Base-by-base conservation (phyloP, 2,113 vertebrate species). In the Sinocyclocheilus rhinocerous region DNA sequence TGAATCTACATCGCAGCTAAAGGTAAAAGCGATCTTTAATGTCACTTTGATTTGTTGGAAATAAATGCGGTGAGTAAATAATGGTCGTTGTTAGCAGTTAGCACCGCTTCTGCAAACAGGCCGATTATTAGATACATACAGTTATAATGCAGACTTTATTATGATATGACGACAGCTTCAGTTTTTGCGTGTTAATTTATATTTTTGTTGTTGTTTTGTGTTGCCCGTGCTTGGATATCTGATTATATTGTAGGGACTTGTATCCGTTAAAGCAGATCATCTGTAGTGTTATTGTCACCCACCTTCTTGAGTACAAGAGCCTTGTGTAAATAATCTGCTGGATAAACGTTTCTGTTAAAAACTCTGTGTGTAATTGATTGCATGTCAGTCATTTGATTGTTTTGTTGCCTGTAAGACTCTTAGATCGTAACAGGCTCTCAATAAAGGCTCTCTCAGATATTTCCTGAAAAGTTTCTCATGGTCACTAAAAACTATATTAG, bases 31-130 rank as follows among this genome's bases (percentile, higher is more conserved):
- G 6, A 29, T 55, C 26, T 42, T 24, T 0, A 73, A 18, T 20
- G 9, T n/a, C n/a, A 20, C 48, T 59, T 70, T 84, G 13, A 55
- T 26, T 3, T 6, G 67, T 6, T 18, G 6, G 10, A 42, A 57
- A 20, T 84, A 6, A 57, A 42, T 12, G 13, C 81, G 22, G 29
- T 3, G 29, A 33, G 6, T 24, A 26, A 7, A 59, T 24, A 3
- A 29, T 59, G 69, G 20, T 26, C 20, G 50, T 42, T 59, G 29
- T 42, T 84, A 84, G 81, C 81, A 12, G 67, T 55, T 72, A 83
- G 81, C 81, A 52, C 29, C 8, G 65, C 42, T 82, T 24, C 80
- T 50, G 29, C 67, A 83, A 39, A 83, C 45, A 52, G 69, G 65
- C 81, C 45, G 81, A 39, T 83, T 70, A 10, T 33, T 13, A 61